phyloP scores from a whole-genome alignment of 2,797 vertebrate genomes.

The Ptychadena robeensis region DNA sequence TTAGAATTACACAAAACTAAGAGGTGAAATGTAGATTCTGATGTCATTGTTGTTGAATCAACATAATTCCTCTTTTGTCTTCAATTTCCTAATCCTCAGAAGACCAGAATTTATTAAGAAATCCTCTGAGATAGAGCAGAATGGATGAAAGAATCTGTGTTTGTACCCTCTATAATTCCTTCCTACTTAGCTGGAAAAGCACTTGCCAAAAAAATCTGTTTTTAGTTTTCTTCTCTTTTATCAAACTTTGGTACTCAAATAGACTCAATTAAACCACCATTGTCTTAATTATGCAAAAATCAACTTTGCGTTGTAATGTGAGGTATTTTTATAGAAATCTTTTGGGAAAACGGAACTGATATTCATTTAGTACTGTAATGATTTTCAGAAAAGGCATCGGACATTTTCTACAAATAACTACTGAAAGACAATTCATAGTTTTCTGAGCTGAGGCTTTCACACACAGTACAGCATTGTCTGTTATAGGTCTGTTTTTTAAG shows the following conservation, averaged over 20 bases:
- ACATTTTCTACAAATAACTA: slow-evolving; percentile 31
- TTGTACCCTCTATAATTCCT: slow-evolving; percentile 15
- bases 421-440: not conserved
- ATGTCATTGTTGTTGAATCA: slow-evolving; percentile 30
- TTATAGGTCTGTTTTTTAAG: no score
- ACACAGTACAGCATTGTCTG: no score
- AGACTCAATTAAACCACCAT: slow-evolving; percentile 16
- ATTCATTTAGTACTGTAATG: not conserved
- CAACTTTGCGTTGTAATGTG: not conserved
- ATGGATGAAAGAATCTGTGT: slow-evolving; percentile 45
- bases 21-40: slow-evolving; percentile 8
- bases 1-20: not conserved
- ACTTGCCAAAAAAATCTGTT: not conserved
- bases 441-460: no score
- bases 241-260: slow-evolving; percentile 14
- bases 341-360: slow-evolving; percentile 33
- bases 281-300: slow-evolving; percentile 29
- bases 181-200: not conserved
- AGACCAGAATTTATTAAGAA: slow-evolving; percentile 41
- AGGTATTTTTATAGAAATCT: slow-evolving; percentile 6
- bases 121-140: slow-evolving; percentile 28
- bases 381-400: not conserved
- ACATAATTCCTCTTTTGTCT: slow-evolving; percentile 41
- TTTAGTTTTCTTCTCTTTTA: not conserved
- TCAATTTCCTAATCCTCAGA: slow-evolving; percentile 25